Percentiles rank a stretch among this genome's conserved stretches.
Conservation (phyloP, 2,113 vertebrate genomes). For the Cepphus grylle region DNA sequence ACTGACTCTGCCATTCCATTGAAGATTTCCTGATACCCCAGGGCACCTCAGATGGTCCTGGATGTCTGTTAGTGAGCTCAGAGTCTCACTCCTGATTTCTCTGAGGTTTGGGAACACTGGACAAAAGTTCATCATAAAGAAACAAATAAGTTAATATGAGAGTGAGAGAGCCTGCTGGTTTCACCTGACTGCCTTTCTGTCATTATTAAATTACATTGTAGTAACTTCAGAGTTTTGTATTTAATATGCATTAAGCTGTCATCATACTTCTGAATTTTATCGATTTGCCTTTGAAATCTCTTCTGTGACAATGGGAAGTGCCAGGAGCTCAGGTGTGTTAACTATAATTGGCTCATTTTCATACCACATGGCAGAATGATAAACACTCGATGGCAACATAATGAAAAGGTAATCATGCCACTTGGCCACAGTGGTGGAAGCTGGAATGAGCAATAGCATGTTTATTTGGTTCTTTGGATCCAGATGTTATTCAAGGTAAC, state of each 20-base stretch:
- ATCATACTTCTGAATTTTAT: background rate
- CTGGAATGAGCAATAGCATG: background rate
- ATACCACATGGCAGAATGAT: background rate
- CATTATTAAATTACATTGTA: background rate
- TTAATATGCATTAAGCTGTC: conserved; percentile 9
- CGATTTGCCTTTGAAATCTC: conserved; percentile 35
- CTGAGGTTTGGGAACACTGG: background rate
- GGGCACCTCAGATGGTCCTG: background rate
- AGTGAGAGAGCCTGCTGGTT: background rate
- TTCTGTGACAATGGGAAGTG: background rate
- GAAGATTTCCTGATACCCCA: background rate
- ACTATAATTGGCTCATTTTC: conserved; percentile 13
- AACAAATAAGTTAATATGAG: background rate
- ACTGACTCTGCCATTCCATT: background rate
- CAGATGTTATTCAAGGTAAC: background rate
- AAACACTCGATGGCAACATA: background rate
- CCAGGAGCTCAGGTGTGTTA: background rate
- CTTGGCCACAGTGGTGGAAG: background rate
- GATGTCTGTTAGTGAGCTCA: background rate
- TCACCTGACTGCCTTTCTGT: background rate
- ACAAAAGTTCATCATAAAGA: background rate
- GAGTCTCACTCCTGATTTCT: background rate
- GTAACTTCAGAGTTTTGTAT: background rate
- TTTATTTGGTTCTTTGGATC: background rate
- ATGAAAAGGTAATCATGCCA: background rate